Percentiles rank a stretch among this genome's conserved stretches.
phyloP scores from a whole-genome alignment of 2,113 vertebrate genomes.

The Silurus asotus region DNA sequence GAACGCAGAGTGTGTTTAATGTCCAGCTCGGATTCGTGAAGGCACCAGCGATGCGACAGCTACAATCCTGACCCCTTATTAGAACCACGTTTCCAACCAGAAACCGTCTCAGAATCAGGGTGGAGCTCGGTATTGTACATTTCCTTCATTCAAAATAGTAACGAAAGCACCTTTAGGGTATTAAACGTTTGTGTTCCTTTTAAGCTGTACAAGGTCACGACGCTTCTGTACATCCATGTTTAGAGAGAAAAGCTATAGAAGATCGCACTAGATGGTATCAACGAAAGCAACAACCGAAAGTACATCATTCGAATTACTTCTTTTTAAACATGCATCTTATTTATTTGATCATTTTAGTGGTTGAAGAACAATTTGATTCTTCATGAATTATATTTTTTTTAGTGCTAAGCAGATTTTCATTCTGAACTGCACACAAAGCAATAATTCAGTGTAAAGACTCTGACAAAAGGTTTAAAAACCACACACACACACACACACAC shows the following conservation, averaged over 20 bases:
- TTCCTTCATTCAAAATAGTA: too few relatives aligned
- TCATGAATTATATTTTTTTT: not conserved
- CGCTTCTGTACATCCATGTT: too few relatives aligned
- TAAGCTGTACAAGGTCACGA: too few relatives aligned
- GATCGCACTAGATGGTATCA: too few relatives aligned
- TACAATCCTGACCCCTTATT: not conserved
- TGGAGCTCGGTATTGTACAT: too few relatives aligned
- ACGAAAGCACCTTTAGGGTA: too few relatives aligned
- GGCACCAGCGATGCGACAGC: slow-evolving; percentile 14
- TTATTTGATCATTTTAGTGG: not conserved
- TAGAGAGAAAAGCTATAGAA: too few relatives aligned
- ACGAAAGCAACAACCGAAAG: too few relatives aligned
- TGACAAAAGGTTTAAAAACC: not conserved
- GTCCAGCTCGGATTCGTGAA: slow-evolving; percentile 17
- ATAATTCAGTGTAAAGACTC: not conserved
- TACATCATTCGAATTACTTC: not conserved
- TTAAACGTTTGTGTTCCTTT: too few relatives aligned
- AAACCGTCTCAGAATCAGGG: too few relatives aligned
- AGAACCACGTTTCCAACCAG: too few relatives aligned
- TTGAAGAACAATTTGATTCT: not conserved
- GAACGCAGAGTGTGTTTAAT: slow-evolving; percentile 14
- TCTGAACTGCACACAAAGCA: not conserved
- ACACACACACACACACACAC: not conserved
- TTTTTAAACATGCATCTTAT: not conserved
- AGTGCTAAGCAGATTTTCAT: not conserved